These are phyloP conservation scores for Lithobates sylvaticus DNA, from an alignment of 2,797 vertebrate genomes.

Conservation along the genomic window DNA sequence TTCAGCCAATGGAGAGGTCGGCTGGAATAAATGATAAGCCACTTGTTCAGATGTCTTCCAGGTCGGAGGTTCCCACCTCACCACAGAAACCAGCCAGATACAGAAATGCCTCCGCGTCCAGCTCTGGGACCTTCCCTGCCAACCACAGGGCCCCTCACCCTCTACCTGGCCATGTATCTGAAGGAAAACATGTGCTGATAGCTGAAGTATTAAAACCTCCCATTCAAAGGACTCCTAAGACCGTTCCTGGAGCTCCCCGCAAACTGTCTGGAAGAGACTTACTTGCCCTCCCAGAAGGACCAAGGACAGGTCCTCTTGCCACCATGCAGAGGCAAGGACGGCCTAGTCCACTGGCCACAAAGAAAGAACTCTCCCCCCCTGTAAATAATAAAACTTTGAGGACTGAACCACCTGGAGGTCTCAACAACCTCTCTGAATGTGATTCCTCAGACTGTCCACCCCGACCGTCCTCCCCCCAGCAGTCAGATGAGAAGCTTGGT, in stretches of 20 bases:
- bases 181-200: neutral
- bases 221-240: neutral
- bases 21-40: neutral
- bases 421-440: neutral
- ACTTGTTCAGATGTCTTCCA: neutral
- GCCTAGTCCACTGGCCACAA: constrained; percentile 48
- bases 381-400: neutral
- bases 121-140: neutral
- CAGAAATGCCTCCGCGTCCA: too few relatives aligned
- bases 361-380: neutral
- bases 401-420: neutral
- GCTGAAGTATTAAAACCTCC: neutral
- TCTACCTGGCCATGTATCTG: neutral
- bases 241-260: neutral
- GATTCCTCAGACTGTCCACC: neutral
- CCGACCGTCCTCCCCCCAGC: too few relatives aligned
- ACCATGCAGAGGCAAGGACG: neutral
- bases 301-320: neutral
- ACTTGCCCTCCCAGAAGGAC: too few relatives aligned
- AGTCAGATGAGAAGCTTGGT: too few relatives aligned
- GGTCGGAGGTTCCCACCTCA: neutral
- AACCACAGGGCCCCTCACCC: neutral
- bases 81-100: neutral
- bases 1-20: neutral
- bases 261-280: neutral